Evolutionary conservation across 2,888 invertebrate genomes (phyloP).

Genomic region (Megalurothrips usitatus): DNA sequence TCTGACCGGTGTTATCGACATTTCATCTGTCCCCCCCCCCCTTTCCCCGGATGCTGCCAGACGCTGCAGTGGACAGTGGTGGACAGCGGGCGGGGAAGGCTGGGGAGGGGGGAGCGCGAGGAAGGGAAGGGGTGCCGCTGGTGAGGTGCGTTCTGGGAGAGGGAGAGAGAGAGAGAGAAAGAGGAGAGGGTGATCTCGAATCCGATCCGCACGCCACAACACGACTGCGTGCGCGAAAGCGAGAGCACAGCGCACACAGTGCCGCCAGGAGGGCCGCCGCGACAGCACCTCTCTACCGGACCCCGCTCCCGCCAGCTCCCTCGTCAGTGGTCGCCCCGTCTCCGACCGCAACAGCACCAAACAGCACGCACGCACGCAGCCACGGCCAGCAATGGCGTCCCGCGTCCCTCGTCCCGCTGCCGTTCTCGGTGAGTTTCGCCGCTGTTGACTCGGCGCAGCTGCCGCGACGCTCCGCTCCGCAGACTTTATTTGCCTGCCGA

Average conservation of each 20-base stretch:
- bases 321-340: too few species aligned
- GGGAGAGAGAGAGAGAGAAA: not conserved
- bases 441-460: too few species aligned
- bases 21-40: not conserved
- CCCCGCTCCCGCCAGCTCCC: too few species aligned
- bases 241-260: not conserved
- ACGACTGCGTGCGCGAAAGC: not conserved
- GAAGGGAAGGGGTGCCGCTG: not conserved
- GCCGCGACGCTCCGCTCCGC: too few species aligned
- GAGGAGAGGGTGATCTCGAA: not conserved
- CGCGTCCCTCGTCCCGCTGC: not conserved
- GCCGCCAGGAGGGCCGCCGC: not conserved
- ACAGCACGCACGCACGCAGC: not conserved
- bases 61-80: not conserved
- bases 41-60: not conserved
- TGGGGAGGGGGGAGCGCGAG: not conserved
- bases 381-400: not conserved
- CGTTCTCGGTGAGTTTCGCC: not conserved
- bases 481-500: too few species aligned
- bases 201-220: not conserved
- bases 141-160: not conserved
- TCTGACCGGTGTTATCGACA: too few species aligned
- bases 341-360: too few species aligned
- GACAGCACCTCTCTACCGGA: not conserved
- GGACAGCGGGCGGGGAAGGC: too few species aligned